Percentiles rank a stretch among this genome's conserved stretches.
These are phyloP conservation scores for Brachionus plicatilis DNA, from an alignment of 1,140 invertebrate genomes.

Conservation along the genomic window DNA sequence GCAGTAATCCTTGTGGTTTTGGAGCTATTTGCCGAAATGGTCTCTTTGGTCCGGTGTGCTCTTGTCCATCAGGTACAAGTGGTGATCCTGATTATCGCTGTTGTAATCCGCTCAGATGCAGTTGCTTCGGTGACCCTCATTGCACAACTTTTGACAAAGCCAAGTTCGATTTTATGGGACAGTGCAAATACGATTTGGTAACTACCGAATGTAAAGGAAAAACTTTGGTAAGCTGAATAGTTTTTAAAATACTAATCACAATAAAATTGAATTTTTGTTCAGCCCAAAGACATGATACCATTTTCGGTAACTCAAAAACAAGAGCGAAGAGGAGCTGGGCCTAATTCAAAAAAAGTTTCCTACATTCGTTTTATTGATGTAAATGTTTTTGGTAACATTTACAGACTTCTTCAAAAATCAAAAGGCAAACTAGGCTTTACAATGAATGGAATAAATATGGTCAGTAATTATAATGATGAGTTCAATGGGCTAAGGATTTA, in stretches of 20 bases:
- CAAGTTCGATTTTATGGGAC: slow-evolving; percentile 4
- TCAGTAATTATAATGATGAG: background rate
- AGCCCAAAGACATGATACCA: background rate
- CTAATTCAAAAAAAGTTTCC: slow-evolving; percentile 3
- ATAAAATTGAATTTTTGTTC: background rate
- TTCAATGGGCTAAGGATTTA: background rate
- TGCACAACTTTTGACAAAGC: background rate
- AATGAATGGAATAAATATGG: slow-evolving; percentile 19
- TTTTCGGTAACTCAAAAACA: slow-evolving; percentile 21
- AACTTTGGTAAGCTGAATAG: background rate
- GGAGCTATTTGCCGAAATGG: background rate
- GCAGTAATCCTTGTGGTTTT: background rate
- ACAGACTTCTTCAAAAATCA: background rate
- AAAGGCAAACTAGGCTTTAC: background rate
- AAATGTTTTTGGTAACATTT: slow-evolving; percentile 6
- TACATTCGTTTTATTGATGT: slow-evolving; percentile 28
- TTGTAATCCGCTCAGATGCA: background rate
- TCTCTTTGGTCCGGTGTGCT: background rate
- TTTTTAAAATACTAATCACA: background rate
- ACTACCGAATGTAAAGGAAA: background rate
- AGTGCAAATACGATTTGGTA: slow-evolving; percentile 7
- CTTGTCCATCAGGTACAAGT: background rate
- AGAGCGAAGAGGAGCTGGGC: background rate
- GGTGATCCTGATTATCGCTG: slow-evolving; percentile 1
- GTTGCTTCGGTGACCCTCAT: background rate